Evolutionary conservation across 2,888 invertebrate genomes (phyloP), one percentile per base, ranked within the genome.

Genomic region (Acronicta alni): DNA sequence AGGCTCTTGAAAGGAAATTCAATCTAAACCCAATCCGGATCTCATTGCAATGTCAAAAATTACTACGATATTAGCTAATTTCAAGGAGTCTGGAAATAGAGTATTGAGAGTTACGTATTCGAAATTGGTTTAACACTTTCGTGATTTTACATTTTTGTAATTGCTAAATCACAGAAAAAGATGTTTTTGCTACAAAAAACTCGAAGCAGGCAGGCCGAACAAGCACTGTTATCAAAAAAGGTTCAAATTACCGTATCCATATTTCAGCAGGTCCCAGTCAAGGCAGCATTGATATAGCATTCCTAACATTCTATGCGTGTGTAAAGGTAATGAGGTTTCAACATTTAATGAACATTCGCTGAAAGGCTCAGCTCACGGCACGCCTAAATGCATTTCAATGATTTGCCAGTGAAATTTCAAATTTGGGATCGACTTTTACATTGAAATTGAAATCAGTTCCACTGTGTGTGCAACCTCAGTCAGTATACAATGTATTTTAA

Each of bases 311-410:
- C 9, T 44, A 60, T 74, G 74, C 74, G 74, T 74, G 74, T 39
- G 55, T 23, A 65, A 64, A 59, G 52, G 64, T 72, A 74, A 63
- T 74, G 73, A 65, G 55, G 51, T 48, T 56, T 47, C 59, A 57
- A 45, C 48, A 60, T 68, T 72, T 65, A 74, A 68, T 63, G 73
- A 60, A 65, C 53, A 53, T 53, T 47, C 43, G 26, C 45, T 62
- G 59, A 68, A 74, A 76, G 59, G 49, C 45, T 10, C 53, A 26
- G 53, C 73, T 39, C 65, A 65, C 65, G 77, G 45, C 73, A 76
- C 59, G 60, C 73, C 57, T 49, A 48, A 71, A 56, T 67, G 72
- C 72, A 63, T 49, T 72, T 57, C 46, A 56, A 58, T 56, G 61
- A 64, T 51, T 65, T 72, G 43, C 45, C 41, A 48, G 51, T 20